Conservation (phyloP, 2,797 vertebrate species). For the Urophycis tenuis region DNA sequence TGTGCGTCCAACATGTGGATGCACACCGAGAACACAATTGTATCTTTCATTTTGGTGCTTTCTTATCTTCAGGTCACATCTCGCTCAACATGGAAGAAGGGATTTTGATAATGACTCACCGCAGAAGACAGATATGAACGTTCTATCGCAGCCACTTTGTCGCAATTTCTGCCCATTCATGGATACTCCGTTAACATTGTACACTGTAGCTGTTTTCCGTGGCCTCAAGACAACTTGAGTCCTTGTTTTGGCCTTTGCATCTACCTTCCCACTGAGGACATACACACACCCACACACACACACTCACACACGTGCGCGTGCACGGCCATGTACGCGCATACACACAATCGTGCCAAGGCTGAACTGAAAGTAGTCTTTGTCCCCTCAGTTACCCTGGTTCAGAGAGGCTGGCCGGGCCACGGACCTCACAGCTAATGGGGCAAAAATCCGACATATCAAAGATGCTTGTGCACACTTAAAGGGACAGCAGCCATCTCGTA, state of each 20-base stretch:
- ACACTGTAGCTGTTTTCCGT: constrained; percentile 30
- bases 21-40: neutral
- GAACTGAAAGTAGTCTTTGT: constrained; percentile 69
- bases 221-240: constrained; percentile 40
- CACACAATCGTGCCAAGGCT: no score
- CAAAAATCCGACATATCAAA: neutral
- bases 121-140: neutral
- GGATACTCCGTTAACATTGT: constrained; percentile 18
- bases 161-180: neutral
- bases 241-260: constrained; percentile 51
- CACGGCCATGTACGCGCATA: constrained; percentile 8
- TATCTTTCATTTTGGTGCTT: neutral
- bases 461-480: neutral
- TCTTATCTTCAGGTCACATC: neutral
- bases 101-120: neutral
- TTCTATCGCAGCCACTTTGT: neutral
- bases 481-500: neutral
- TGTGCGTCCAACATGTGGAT: neutral
- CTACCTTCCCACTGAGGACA: constrained; percentile 28
- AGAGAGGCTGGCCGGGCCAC: constrained; percentile 21
- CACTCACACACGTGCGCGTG: constrained; percentile 18
- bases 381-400: constrained; percentile 28
- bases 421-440: constrained; percentile 25
- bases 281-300: constrained; percentile 2
- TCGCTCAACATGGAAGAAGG: neutral